Evolutionary conservation across 2,888 invertebrate genomes (phyloP).

Genomic region (Leptura quadrifasciata): DNA sequence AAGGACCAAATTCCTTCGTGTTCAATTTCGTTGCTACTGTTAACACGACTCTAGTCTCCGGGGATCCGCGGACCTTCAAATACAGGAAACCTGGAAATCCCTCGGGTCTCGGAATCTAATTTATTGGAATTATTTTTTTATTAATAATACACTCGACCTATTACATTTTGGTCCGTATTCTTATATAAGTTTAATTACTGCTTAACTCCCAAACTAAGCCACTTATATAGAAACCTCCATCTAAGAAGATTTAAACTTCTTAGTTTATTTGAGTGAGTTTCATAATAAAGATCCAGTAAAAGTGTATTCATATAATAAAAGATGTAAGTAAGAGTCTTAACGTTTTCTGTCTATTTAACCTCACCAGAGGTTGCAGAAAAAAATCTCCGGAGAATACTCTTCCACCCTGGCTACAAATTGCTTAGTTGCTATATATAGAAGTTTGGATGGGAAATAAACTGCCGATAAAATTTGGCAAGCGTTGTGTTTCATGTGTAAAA

Average conservation of each 20-base stretch:
- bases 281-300: neutral
- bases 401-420: neutral
- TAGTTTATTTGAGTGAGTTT: neutral
- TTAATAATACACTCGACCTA: neutral
- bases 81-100: too few relatives aligned
- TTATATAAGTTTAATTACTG: too few relatives aligned
- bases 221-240: neutral
- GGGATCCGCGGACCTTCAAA: too few relatives aligned
- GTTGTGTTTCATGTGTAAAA: neutral
- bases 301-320: neutral
- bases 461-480: neutral
- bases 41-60: too few relatives aligned
- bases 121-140: neutral
- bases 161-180: neutral
- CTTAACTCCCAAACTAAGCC: neutral
- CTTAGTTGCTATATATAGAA: constrained; percentile 8
- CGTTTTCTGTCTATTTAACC: neutral
- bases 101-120: neutral
- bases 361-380: neutral
- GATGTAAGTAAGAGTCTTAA: neutral
- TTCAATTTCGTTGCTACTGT: too few relatives aligned
- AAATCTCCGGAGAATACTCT: constrained; percentile 10
- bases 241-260: neutral
- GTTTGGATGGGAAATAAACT: neutral
- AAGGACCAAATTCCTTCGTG: too few relatives aligned